Evolutionary conservation across 1,140 invertebrate species (phyloP).

Genomic region (Eciton burchellii): DNA sequence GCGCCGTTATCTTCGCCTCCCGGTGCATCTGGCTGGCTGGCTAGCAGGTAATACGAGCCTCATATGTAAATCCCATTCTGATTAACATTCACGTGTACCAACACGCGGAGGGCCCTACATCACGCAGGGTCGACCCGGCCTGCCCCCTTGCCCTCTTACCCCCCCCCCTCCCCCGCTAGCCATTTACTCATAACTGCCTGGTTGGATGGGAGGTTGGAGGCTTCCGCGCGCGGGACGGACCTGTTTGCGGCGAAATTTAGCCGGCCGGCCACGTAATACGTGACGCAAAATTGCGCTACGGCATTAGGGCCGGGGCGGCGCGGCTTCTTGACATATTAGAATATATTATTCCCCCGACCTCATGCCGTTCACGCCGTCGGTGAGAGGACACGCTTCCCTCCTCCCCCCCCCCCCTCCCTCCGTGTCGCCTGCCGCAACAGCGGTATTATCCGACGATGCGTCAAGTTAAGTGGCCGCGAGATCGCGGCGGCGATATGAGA

Average conservation of each 20-base stretch:
- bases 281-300: constrained; percentile 54
- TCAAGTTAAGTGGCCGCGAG: not conserved
- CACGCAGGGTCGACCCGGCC: constrained; percentile 52
- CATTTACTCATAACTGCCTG: constrained; percentile 71
- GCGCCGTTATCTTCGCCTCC: constrained; percentile 77
- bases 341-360: constrained; percentile 51
- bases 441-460: not conserved
- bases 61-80: constrained; percentile 81
- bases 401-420: too few relatives aligned
- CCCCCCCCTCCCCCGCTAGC: constrained; percentile 34
- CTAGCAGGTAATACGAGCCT: constrained; percentile 74
- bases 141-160: constrained; percentile 14
- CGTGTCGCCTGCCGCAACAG: not conserved
- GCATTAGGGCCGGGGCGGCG: constrained; percentile 41
- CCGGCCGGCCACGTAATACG: constrained; percentile 52
- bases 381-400: not conserved
- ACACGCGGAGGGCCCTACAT: constrained; percentile 68
- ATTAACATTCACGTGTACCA: constrained; percentile 78
- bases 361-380: not conserved
- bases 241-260: constrained; percentile 58
- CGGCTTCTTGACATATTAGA: constrained; percentile 38
- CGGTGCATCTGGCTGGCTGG: constrained; percentile 74
- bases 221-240: constrained; percentile 42
- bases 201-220: constrained; percentile 43
- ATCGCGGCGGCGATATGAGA: not conserved